phyloP scores from a whole-genome alignment of 2,888 invertebrate genomes.

The Hypselothyrea guttata region DNA sequence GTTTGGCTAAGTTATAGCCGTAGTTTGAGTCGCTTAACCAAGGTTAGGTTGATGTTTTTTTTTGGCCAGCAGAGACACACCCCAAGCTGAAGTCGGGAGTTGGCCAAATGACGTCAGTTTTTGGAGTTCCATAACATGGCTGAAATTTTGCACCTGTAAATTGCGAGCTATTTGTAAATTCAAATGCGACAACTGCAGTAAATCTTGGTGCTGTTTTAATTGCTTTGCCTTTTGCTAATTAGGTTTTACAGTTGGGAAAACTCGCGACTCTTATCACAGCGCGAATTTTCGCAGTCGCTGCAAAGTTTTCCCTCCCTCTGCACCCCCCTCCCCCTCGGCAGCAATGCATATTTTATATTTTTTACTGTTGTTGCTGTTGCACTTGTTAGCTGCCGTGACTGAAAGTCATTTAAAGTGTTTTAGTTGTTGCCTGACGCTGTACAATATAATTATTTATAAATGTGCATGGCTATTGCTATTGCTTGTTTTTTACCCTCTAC shows the following conservation, averaged over 20 bases:
- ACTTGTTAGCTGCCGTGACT: constrained; percentile 65
- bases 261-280: constrained; percentile 51
- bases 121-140: not conserved
- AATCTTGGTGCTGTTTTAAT: constrained; percentile 50
- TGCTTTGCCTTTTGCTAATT: constrained; percentile 64
- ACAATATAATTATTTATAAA: constrained; percentile 52
- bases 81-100: constrained; percentile 26
- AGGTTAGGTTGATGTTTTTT: constrained; percentile 40
- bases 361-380: constrained; percentile 30
- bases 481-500: too few relatives aligned
- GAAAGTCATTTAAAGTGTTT: constrained; percentile 66
- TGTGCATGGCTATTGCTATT: constrained; percentile 17
- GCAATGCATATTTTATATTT: constrained; percentile 13
- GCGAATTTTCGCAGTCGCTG: constrained; percentile 42
- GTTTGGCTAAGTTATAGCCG: constrained; percentile 35
- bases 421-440: constrained; percentile 38
- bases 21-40: constrained; percentile 35
- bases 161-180: constrained; percentile 15
- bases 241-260: constrained; percentile 55
- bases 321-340: not conserved
- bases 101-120: constrained; percentile 39
- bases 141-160: constrained; percentile 2
- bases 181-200: constrained; percentile 15
- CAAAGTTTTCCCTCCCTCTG: constrained; percentile 46
- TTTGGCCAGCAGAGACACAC: constrained; percentile 28